Conservation (phyloP, 2,797 vertebrate genomes). For the Natrix natrix region DNA sequence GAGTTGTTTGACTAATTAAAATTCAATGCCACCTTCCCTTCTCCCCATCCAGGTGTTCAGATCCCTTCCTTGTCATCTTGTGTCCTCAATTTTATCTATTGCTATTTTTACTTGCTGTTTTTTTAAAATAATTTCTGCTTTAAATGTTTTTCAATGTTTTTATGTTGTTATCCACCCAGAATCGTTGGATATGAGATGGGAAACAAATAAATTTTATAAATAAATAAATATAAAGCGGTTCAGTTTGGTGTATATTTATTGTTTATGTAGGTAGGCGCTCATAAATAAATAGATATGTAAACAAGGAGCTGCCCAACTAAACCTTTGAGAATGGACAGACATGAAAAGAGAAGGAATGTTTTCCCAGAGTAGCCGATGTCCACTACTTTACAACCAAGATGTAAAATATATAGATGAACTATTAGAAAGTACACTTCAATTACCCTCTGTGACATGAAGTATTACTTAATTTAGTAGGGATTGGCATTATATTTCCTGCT, state of each 20-base stretch:
- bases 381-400: background rate
- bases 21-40: background rate
- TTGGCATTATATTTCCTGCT: background rate
- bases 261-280: background rate
- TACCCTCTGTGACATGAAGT: background rate
- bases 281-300: background rate
- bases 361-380: background rate
- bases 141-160: background rate
- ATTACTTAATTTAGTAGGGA: background rate
- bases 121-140: background rate
- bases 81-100: background rate
- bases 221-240: background rate
- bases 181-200: background rate
- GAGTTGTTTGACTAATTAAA: background rate
- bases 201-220: background rate
- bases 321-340: background rate
- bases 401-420: background rate
- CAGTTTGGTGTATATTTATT: background rate
- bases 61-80: background rate
- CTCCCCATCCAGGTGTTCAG: background rate
- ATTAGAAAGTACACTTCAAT: background rate
- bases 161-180: background rate
- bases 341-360: conserved; percentile 4
- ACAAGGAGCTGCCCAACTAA: background rate
- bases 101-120: background rate